Evolutionary conservation across 2,888 invertebrate genomes (phyloP), one percentile per base, ranked within the genome.

Genomic region (Drosophila borborema): DNA sequence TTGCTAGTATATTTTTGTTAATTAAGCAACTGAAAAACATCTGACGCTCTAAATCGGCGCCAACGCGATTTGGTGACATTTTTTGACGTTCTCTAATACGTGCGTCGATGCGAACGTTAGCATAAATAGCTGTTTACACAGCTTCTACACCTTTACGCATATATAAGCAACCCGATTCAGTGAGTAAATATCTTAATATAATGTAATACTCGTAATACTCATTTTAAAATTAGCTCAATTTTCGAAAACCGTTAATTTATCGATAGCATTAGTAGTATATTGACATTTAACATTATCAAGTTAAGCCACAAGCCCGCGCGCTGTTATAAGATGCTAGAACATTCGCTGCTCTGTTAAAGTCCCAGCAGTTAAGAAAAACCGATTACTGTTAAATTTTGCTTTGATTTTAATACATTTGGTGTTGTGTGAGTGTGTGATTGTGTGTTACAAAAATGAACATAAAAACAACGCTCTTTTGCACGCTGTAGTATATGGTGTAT

Each of bases 341-440:
- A 40, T 4, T 14, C n/a, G n/a, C 20, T 20, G 16, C 38, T 40
- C 12, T 31, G 23, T 34, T 45, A 12, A 23, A 14, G 16, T 46
- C 14, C 14, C 45, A 23, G 14, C 7, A 8, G n/a, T 8, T 34
- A 14, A 45, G 5, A 12, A 34, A 58, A 58, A 18, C 31, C 20
- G 59, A 34, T 6, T 20, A 8, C 62, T 60, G 77, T 62, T 74
- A 66, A 70, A 78, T 85, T 60, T 78, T 84, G 71, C 64, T 61
- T 78, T 77, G n/a, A 34, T 58, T 77, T 83, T 82, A 86, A 77
- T 83, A 82, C 88, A 83, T 83, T 88, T 83, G 86, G 89, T 82
- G 79, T 77, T 78, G 72, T 81, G 77, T 76, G 74, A 73, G 46
- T 48, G 41, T 51, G 54, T 72, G 41, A 40, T 36, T 55, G 38